Conservation (phyloP, 2,113 vertebrate genomes). For the Gnathonemus echidnorhynchus region DNA sequence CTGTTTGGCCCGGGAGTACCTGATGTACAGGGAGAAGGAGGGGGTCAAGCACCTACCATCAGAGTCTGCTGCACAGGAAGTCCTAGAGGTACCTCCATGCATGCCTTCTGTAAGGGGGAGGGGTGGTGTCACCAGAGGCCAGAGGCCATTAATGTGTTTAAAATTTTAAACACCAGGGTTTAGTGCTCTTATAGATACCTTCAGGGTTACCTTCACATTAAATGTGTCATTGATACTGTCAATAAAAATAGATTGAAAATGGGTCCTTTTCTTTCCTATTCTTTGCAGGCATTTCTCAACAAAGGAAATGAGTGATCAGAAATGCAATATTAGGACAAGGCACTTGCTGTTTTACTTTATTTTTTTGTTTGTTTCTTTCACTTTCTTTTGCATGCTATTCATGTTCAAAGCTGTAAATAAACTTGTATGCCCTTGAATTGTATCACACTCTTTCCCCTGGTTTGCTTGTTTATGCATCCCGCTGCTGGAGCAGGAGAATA, state of each 20-base stretch:
- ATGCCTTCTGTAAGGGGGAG: not conserved
- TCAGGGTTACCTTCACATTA: not conserved
- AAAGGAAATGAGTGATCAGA: conserved; percentile 28
- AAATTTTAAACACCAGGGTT: not conserved
- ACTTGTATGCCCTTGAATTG: conserved; percentile 5
- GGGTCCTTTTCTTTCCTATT: not conserved
- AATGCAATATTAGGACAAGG: not conserved
- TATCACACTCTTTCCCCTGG: not conserved
- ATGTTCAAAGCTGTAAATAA: not conserved
- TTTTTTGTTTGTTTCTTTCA: conserved; percentile 27
- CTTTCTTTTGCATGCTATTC: not conserved
- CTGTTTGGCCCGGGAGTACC: conserved; percentile 63
- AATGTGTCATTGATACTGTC: not conserved
- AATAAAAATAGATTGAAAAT: not conserved
- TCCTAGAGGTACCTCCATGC: conserved; percentile 63
- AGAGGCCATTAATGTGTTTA: not conserved
- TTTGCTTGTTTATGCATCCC: not conserved
- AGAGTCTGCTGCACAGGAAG: conserved; percentile 39
- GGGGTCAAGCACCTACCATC: conserved; percentile 43
- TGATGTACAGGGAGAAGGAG: conserved; percentile 46
- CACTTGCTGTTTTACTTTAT: not conserved
- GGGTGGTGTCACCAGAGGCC: not conserved
- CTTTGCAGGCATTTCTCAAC: conserved; percentile 49
- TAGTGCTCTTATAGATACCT: not conserved
- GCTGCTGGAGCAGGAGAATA: not conserved